Evolutionary conservation across 1,140 invertebrate genomes (phyloP), one percentile per base, ranked within the genome.

Genomic region (Psilanteris sp.): DNA sequence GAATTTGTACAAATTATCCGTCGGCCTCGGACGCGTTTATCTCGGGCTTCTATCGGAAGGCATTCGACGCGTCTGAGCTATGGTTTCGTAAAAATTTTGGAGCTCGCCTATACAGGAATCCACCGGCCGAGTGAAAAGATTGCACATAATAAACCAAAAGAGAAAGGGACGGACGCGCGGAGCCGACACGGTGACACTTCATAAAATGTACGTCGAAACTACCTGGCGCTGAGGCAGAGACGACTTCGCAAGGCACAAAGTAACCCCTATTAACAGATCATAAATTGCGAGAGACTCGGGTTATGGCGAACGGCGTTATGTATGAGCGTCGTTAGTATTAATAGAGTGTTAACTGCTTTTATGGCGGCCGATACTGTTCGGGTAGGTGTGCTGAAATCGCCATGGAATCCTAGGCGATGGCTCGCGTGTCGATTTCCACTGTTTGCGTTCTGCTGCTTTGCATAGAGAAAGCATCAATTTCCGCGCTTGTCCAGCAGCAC

Each of bases 261-360:
- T 80, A 78, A 80, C 67, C 78, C 70, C 78, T 71, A 80, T 80
- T 78, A 80, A 61, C 76, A 66, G 70, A 74, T 61, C 73, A 79
- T 79, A 79, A 79, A 79, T 79, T 79, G 54, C 64, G 50, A 26
- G 31, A 41, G 68, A 62, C 16, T 50, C 57, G 62, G 43, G 70
- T 78, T 78, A 78, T 78, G 46, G 64, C 50, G 76, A 64, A 66
- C 70, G 70, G 71, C 57, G 76, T 87, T 87, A 87, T 86, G 85
- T 87, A 87, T 86, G 85, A 85, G 84, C 85, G 81, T 85, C 85
- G 85, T 87, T 87, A 87, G 85, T 87, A 85, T 87, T 87, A 87
- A 87, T 87, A 87, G 85, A 87, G 85, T 87, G 85, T 86, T 87
- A 87, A 87, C 85, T 83, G 84, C 83, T 84, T 80, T 84, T 84